Evolutionary conservation across 1,140 invertebrate species (phyloP).

Genomic region (Calephelis virginiensis): DNA sequence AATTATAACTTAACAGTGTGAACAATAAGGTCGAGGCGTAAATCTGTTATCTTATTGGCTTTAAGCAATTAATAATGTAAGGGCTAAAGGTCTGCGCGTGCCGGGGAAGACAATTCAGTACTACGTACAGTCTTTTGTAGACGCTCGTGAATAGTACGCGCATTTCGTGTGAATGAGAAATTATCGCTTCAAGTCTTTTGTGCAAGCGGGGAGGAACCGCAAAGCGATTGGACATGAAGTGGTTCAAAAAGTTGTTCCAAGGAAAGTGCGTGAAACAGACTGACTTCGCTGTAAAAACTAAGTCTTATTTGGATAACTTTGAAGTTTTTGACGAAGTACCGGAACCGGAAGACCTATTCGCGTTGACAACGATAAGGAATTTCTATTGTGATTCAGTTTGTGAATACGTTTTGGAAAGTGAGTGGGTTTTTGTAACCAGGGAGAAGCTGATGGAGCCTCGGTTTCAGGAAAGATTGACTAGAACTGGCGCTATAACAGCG

Average conservation of each 20-base stretch:
- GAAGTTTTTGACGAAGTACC: slow-evolving; percentile 27
- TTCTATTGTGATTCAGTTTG: slow-evolving; percentile 55
- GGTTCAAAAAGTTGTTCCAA: slow-evolving; percentile 81
- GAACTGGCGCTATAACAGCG: slow-evolving; percentile 41
- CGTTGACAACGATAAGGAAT: slow-evolving; percentile 63
- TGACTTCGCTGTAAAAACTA: slow-evolving; percentile 31
- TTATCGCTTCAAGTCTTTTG: slow-evolving; percentile 80
- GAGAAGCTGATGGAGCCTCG: slow-evolving; percentile 53
- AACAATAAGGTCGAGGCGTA: slow-evolving; percentile 62
- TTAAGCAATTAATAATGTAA: slow-evolving; percentile 69
- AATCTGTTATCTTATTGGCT: slow-evolving; percentile 61
- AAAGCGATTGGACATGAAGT: slow-evolving; percentile 79
- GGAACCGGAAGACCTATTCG: slow-evolving; percentile 45
- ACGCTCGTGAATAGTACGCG: slow-evolving; percentile 34
- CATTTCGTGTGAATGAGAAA: slow-evolving; percentile 80
- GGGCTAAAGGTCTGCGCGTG: slow-evolving; percentile 73
- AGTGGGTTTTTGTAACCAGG: slow-evolving; percentile 60
- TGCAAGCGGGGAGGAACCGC: slow-evolving; percentile 81
- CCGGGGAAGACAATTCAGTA: slow-evolving; percentile 45
- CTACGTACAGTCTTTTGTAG: slow-evolving; percentile 40
- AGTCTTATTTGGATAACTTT: slow-evolving; percentile 25
- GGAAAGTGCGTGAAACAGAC: slow-evolving; percentile 69
- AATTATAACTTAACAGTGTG: slow-evolving; percentile 54
- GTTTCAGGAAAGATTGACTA: slow-evolving; percentile 53
- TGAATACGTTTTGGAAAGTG: slow-evolving; percentile 57